phyloP scores from a whole-genome alignment of 2,113 vertebrate genomes.

The Paratilapia polleni region DNA sequence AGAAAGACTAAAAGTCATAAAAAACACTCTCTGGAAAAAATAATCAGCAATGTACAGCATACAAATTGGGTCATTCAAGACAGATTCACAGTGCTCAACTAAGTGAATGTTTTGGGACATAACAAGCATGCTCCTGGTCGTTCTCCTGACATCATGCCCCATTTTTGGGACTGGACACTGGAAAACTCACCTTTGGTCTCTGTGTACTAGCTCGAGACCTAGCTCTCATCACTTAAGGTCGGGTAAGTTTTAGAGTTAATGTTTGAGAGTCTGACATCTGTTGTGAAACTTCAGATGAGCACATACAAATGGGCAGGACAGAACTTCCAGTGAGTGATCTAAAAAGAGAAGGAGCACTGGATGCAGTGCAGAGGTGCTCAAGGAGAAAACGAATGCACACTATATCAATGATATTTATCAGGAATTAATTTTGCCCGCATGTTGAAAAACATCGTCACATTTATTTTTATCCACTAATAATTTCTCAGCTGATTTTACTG shows the following conservation, averaged over 20 bases:
- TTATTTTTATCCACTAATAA: not conserved
- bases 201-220: too few relatives aligned
- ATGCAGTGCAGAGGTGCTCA: not conserved
- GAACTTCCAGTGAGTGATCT: not conserved
- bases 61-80: too few relatives aligned
- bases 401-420: not conserved
- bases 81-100: too few relatives aligned
- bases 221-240: too few relatives aligned
- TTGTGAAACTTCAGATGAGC: not conserved
- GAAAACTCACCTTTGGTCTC: too few relatives aligned
- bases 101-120: too few relatives aligned
- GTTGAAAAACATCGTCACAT: not conserved
- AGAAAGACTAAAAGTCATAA: not conserved
- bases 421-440: not conserved
- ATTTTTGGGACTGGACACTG: too few relatives aligned
- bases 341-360: fast-evolving
- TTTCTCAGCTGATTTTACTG: not conserved
- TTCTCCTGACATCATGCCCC: too few relatives aligned
- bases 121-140: too few relatives aligned
- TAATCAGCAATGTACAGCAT: too few relatives aligned
- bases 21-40: not conserved
- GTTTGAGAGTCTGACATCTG: too few relatives aligned
- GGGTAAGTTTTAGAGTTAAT: too few relatives aligned
- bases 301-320: not conserved
- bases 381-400: not conserved